A percentile compares a stretch with the other conserved stretches of the same genome.
phyloP scores from a whole-genome alignment of 2,888 invertebrate genomes.

The Eupsilia transversa region DNA sequence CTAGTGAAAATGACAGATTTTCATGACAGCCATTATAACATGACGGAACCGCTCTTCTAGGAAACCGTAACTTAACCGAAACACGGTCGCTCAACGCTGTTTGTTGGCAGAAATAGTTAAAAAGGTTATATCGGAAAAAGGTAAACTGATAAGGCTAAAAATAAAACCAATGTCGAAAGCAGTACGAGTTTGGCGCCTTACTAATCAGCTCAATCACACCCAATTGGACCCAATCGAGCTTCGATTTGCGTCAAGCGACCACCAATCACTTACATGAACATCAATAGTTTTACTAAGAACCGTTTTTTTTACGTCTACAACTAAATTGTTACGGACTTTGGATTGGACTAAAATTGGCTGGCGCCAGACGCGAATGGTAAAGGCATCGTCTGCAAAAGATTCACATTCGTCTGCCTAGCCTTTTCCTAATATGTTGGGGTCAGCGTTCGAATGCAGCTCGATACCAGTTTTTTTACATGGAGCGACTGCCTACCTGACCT shows the following conservation, averaged over 20 bases:
- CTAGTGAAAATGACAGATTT: too few relatives aligned
- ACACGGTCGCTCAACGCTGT: not conserved
- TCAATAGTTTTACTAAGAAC: slow-evolving; percentile 62
- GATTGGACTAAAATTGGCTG: slow-evolving; percentile 52
- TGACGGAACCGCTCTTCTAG: too few relatives aligned
- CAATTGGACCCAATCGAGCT: slow-evolving; percentile 75
- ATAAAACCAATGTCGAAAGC: slow-evolving; percentile 54
- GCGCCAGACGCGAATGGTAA: slow-evolving; percentile 42
- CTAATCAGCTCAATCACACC: slow-evolving; percentile 66
- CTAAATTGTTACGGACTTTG: slow-evolving; percentile 67
- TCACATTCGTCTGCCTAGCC: not conserved
- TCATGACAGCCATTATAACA: too few relatives aligned
- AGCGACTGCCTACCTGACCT: not conserved
- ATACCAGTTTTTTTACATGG: not conserved
- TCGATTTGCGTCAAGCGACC: slow-evolving; percentile 71
- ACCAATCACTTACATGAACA: slow-evolving; percentile 63
- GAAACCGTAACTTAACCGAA: not conserved
- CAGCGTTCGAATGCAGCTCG: not conserved
- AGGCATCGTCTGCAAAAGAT: not conserved
- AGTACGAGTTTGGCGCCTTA: slow-evolving; percentile 63
- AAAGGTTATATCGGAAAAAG: slow-evolving; percentile 15
- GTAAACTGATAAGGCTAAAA: slow-evolving; percentile 48
- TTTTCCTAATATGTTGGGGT: not conserved
- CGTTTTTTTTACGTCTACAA: slow-evolving; percentile 67
- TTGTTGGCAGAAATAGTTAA: not conserved